Percentiles rank a stretch among this genome's conserved stretches.
These are phyloP conservation scores for Caenorhabditis sulstoni DNA, from an alignment of 2,888 invertebrate species.

Conservation along the genomic window DNA sequence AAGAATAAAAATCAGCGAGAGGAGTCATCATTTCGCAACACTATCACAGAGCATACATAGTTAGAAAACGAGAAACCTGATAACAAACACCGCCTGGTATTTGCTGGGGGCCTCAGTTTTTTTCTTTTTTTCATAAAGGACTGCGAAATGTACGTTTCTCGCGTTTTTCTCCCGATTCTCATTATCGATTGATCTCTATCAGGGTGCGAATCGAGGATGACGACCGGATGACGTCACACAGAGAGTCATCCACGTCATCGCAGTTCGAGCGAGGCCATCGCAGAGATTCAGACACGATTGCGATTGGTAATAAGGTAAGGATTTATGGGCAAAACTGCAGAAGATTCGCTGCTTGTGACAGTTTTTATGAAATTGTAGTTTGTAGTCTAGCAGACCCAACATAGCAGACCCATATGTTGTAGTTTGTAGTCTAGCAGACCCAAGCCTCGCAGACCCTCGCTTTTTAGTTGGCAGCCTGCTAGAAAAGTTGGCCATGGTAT, in stretches of 20 bases:
- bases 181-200: neutral
- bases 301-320: slow-evolving; percentile 40
- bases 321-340: neutral
- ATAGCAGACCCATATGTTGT: neutral
- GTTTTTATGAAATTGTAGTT: neutral
- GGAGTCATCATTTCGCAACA: slow-evolving; percentile 3
- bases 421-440: neutral
- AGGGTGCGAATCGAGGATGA: neutral
- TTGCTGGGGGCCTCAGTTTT: neutral
- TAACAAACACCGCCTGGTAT: neutral
- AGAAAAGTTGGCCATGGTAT: too few species aligned
- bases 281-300: slow-evolving; percentile 46
- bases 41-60: neutral
- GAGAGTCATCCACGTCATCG: slow-evolving; percentile 14
- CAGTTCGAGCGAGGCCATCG: slow-evolving; percentile 47
- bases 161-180: neutral
- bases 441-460: neutral
- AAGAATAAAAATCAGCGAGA: neutral
- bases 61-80: neutral
- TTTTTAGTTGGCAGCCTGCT: too few species aligned
- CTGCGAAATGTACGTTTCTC: neutral
- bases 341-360: too few species aligned
- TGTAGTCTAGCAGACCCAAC: neutral
- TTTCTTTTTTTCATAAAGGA: neutral
- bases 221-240: slow-evolving; percentile 19